A percentile compares a stretch with the other conserved stretches of the same genome.
These are phyloP conservation scores for Chitala chitala DNA, from an alignment of 2,113 vertebrate species.

Conservation along the genomic window DNA sequence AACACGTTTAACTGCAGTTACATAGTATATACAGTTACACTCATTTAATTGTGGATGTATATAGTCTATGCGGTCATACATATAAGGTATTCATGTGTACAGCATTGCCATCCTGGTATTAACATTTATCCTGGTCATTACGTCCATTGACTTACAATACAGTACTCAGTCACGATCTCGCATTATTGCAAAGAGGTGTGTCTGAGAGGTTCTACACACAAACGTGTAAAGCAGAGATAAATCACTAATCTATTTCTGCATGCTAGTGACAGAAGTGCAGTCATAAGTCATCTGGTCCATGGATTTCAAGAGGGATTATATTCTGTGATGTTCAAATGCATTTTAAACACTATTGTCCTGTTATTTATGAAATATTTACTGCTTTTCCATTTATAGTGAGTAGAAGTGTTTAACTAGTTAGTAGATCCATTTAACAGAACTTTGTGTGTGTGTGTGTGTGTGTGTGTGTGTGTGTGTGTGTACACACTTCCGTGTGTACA, in stretches of 20 bases:
- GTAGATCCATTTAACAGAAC: conserved; percentile 4
- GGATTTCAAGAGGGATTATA: conserved; percentile 18
- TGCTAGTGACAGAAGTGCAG: conserved; percentile 3
- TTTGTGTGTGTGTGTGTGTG: neutral
- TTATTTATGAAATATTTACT: conserved; percentile 15
- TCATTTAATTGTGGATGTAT: neutral
- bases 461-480: neutral
- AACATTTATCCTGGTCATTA: too few relatives aligned
- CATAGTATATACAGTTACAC: too few relatives aligned
- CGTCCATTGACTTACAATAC: neutral
- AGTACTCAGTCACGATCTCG: neutral
- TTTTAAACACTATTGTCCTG: conserved; percentile 15
- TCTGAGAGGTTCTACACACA: neutral
- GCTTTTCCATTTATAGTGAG: conserved; percentile 1
- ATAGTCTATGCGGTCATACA: neutral
- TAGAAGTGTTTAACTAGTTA: conserved; percentile 1
- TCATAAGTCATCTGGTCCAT: conserved; percentile 7
- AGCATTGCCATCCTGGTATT: too few relatives aligned
- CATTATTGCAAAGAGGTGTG: neutral
- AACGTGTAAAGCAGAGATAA: conserved; percentile 15
- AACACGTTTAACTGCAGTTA: too few relatives aligned
- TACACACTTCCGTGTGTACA: neutral
- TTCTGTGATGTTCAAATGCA: conserved; percentile 24
- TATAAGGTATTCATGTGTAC: too few relatives aligned
- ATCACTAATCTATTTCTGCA: conserved; percentile 1